phyloP scores from a whole-genome alignment of 2,888 invertebrate species.

The Lasioglossum morio region DNA sequence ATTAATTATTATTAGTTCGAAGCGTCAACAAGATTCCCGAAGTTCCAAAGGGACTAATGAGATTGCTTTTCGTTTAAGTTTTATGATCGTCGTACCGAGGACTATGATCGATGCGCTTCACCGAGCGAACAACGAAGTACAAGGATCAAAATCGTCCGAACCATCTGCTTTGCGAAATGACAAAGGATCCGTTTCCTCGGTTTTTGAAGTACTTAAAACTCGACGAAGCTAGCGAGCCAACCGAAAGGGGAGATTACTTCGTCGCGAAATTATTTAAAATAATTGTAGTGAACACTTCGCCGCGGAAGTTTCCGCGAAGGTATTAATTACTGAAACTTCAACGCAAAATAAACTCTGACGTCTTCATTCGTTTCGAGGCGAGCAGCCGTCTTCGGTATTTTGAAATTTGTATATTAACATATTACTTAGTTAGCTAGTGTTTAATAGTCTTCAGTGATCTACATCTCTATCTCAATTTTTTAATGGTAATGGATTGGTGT shows the following conservation, averaged over 20 bases:
- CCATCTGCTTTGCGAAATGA: not conserved
- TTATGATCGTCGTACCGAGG: conserved; percentile 21
- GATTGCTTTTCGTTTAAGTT: conserved; percentile 45
- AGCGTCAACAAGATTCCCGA: not conserved
- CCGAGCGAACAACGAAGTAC: not conserved
- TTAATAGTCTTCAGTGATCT: too few species aligned
- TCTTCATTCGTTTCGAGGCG: not conserved
- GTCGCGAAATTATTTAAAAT: not conserved
- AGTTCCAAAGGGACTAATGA: conserved; percentile 34
- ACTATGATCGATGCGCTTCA: conserved; percentile 52
- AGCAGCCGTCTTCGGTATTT: too few species aligned
- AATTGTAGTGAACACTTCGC: not conserved
- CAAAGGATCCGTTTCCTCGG: not conserved
- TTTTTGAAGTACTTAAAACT: not conserved
- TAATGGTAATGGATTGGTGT: too few species aligned
- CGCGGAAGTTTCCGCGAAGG: not conserved
- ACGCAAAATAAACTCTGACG: too few species aligned
- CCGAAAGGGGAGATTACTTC: not conserved
- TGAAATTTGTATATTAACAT: too few species aligned
- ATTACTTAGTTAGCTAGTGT: too few species aligned
- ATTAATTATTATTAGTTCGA: not conserved
- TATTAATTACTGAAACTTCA: not conserved
- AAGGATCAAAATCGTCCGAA: conserved; percentile 4
- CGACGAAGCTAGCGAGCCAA: not conserved
- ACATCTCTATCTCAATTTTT: too few species aligned